Evolutionary conservation across 1,140 invertebrate species (phyloP).

Genomic region (Batillaria attramentaria): DNA sequence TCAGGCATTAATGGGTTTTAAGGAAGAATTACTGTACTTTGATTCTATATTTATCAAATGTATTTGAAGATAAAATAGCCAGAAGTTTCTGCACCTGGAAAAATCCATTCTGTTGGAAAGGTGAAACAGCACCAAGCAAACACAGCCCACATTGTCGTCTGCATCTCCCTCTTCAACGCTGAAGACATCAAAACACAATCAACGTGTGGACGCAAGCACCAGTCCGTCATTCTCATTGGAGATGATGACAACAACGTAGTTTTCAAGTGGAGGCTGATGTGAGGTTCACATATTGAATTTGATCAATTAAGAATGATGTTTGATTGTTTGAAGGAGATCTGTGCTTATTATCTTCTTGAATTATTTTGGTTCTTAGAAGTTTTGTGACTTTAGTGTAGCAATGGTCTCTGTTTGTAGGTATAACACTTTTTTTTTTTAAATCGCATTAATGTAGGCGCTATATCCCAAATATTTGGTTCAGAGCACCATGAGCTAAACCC

Average conservation of each 20-base stretch:
- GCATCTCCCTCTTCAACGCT: conserved; percentile 57
- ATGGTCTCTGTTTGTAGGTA: no score
- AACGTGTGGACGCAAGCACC: conserved; percentile 50
- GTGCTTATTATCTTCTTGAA: no score
- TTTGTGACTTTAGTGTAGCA: no score
- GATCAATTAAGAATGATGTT: not conserved
- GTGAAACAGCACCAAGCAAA: conserved; percentile 44
- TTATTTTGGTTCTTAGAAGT: no score
- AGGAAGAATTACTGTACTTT: no score
- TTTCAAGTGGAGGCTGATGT: conserved; percentile 69
- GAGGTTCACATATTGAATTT: conserved; percentile 21
- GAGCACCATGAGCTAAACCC: no score
- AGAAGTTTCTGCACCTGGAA: no score
- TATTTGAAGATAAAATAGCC: no score
- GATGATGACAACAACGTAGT: conserved; percentile 70
- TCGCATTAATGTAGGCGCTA: not conserved
- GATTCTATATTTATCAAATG: no score
- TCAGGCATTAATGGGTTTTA: no score
- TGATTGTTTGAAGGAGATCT: no score
- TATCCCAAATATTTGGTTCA: not conserved
- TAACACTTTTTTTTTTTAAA: not conserved
- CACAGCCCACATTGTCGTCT: conserved; percentile 55
- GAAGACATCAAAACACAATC: conserved; percentile 44
- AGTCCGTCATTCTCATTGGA: conserved; percentile 69
- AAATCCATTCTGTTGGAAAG: no score